Conservation (phyloP, 1,140 invertebrate species). For the Pseudomyrmex sp. region DNA sequence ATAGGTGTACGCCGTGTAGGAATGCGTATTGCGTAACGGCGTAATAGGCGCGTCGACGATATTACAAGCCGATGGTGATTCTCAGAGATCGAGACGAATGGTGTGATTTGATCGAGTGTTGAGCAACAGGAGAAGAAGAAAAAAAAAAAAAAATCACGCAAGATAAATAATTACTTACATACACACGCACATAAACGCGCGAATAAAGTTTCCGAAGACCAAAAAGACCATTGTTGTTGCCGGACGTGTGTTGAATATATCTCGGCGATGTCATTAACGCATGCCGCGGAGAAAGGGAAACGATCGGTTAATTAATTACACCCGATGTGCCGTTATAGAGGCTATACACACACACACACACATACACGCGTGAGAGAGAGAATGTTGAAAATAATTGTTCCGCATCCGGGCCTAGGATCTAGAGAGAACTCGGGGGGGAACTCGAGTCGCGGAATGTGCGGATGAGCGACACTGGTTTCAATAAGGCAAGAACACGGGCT, state of each 20-base stretch:
- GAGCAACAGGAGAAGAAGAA: neutral
- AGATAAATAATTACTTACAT: neutral
- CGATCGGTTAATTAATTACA: slow-evolving; percentile 48
- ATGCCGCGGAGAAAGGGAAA: slow-evolving; percentile 7
- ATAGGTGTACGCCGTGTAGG: slow-evolving; percentile 2
- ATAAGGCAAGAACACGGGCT: slow-evolving; percentile 82
- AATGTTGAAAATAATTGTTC: slow-evolving; percentile 30
- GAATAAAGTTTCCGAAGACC: too few species aligned
- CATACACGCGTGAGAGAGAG: neutral
- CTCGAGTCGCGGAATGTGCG: slow-evolving; percentile 59
- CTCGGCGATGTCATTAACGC: neutral
- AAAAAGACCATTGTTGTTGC: neutral
- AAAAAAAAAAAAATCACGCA: too few species aligned
- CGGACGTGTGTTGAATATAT: neutral
- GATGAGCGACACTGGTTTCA: slow-evolving; percentile 84
- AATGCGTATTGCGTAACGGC: slow-evolving; percentile 35
- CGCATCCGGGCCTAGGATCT: slow-evolving; percentile 4
- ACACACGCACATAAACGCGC: neutral
- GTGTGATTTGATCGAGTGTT: too few species aligned
- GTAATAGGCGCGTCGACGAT: slow-evolving; percentile 48
- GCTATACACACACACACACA: too few species aligned
- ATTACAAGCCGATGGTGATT: neutral
- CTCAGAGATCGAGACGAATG: slow-evolving; percentile 14
- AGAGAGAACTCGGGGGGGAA: neutral
- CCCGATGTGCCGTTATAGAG: neutral